Evolutionary conservation across 2,888 invertebrate genomes (phyloP).

Genomic region (Anoncus sp.): DNA sequence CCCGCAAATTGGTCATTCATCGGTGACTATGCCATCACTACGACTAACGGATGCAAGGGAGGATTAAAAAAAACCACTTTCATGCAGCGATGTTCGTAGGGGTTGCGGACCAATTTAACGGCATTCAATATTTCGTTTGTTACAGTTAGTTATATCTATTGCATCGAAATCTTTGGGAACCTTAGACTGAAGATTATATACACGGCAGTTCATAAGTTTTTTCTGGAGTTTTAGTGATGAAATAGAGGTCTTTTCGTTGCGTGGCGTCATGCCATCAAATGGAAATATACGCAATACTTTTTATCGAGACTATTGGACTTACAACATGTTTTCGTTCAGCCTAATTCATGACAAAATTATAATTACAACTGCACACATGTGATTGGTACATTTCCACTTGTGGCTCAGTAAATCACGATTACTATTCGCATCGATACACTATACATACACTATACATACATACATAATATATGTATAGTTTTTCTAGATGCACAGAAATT

Average conservation of each 20-base stretch:
- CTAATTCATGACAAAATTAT: background rate
- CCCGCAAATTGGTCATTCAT: conserved; percentile 69
- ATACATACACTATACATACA: background rate
- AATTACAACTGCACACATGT: conserved; percentile 8
- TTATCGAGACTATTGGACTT: background rate
- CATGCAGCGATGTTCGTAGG: conserved; percentile 14
- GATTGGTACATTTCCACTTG: conserved; percentile 20
- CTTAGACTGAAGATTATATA: background rate
- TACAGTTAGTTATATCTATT: conserved; percentile 11
- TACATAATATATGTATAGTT: background rate
- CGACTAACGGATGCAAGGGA: conserved; percentile 12
- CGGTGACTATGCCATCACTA: conserved; percentile 49
- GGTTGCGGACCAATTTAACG: conserved; percentile 41
- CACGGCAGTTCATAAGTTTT: background rate
- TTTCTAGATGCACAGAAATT: conserved; percentile 20
- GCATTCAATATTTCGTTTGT: conserved; percentile 43
- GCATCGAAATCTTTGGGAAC: conserved; percentile 10
- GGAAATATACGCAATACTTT: background rate
- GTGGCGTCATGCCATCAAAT: background rate
- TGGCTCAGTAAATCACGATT: conserved; percentile 6
- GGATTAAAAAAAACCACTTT: conserved; percentile 38
- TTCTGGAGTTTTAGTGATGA: background rate
- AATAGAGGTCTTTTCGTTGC: background rate
- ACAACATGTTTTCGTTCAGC: too few species aligned
- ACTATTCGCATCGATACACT: conserved; percentile 19